A percentile compares a stretch with the other conserved stretches of the same genome.
These are phyloP conservation scores for Strix aluco DNA, from an alignment of 2,113 vertebrate genomes.

Conservation along the genomic window DNA sequence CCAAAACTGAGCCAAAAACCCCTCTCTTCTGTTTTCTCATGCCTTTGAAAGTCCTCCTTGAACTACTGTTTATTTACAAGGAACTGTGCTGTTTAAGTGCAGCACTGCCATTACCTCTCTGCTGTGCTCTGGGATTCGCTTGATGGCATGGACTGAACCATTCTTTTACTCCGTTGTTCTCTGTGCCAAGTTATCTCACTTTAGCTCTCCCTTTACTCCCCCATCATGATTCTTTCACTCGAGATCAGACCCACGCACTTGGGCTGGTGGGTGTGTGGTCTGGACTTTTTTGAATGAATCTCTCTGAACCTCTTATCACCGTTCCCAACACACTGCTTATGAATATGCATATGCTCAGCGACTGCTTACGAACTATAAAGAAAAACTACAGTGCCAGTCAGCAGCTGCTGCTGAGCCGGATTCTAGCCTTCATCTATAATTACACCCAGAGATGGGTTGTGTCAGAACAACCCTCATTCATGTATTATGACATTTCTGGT, in stretches of 20 bases:
- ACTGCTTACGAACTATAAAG: neutral
- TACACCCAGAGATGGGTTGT: neutral
- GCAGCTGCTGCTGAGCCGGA: neutral
- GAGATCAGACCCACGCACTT: neutral
- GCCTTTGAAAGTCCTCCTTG: neutral
- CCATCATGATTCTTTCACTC: neutral
- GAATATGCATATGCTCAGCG: neutral
- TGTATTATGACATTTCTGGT: neutral
- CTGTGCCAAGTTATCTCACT: neutral
- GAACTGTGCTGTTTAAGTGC: neutral
- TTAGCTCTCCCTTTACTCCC: neutral
- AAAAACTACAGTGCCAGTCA: neutral
- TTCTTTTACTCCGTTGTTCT: neutral
- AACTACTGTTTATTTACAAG: neutral
- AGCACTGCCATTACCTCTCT: neutral
- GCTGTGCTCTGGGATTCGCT: neutral
- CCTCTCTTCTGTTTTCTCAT: rapidly evolving
- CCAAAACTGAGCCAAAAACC: neutral
- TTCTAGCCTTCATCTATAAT: neutral
- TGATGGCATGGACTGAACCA: neutral
- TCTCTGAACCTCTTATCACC: neutral
- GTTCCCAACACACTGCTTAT: neutral
- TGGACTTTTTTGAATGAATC: neutral
- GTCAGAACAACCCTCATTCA: neutral
- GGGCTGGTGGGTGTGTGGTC: neutral